These are phyloP conservation scores for Holotrichia oblita DNA, from an alignment of 1,140 invertebrate species.

Conservation along the genomic window DNA sequence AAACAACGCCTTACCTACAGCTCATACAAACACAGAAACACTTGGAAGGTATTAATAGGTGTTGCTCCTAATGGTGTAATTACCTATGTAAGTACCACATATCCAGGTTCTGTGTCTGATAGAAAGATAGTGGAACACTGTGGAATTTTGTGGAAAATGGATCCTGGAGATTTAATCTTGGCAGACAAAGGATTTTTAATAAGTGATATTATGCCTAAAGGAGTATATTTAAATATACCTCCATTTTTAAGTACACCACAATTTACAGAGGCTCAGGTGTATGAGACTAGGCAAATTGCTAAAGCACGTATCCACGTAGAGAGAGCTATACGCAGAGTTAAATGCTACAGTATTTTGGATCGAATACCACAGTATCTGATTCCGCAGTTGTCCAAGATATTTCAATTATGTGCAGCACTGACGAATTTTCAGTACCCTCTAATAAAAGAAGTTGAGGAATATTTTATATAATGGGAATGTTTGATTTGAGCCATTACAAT, in stretches of 20 bases:
- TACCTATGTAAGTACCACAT: conserved; percentile 36
- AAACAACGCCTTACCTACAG: conserved; percentile 40
- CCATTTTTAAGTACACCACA: conserved; percentile 40
- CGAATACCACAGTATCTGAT: not conserved
- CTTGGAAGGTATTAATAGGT: conserved; percentile 40
- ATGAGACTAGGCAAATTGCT: conserved; percentile 32
- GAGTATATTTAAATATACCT: conserved; percentile 41
- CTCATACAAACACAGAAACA: conserved; percentile 42
- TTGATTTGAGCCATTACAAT: not conserved
- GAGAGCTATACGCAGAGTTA: conserved; percentile 29
- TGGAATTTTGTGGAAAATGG: conserved; percentile 11
- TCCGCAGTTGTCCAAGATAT: conserved; percentile 29
- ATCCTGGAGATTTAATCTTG: conserved; percentile 37
- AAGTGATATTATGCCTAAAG: conserved; percentile 33
- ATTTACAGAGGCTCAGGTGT: conserved; percentile 36
- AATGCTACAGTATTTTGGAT: conserved; percentile 25
- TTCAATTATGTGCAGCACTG: conserved; percentile 25
- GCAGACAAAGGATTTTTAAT: conserved; percentile 43
- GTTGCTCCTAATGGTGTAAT: conserved; percentile 39
- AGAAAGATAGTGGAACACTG: conserved; percentile 39
- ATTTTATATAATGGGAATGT: not conserved
- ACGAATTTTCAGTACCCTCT: conserved; percentile 37
- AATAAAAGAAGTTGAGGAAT: conserved; percentile 31
- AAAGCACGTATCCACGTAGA: conserved; percentile 13
- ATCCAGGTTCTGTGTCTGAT: conserved; percentile 38